phyloP scores from a whole-genome alignment of 2,888 invertebrate genomes.

The Brachyptera risi region DNA sequence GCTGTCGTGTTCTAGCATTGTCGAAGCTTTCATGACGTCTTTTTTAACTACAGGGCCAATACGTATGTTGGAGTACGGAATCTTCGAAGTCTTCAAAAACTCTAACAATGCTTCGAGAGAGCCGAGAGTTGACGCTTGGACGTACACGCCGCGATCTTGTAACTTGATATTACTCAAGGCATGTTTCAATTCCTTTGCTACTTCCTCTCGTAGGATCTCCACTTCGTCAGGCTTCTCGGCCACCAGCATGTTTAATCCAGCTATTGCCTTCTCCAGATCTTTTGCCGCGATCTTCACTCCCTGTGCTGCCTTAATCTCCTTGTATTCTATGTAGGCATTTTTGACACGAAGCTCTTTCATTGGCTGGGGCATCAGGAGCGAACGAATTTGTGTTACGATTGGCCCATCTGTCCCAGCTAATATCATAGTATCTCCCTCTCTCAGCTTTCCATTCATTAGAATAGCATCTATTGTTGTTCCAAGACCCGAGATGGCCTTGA shows the following conservation, averaged over 20 bases:
- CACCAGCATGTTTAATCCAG: constrained; percentile 86
- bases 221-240: constrained; percentile 93
- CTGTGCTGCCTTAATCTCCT: constrained; percentile 92
- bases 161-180: constrained; percentile 91
- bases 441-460: constrained; percentile 91
- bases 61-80: constrained; percentile 97
- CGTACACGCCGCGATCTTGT: constrained; percentile 91
- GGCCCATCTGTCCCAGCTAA: constrained; percentile 98
- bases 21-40: constrained; percentile 99
- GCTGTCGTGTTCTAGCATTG: constrained; percentile 97
- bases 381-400: constrained; percentile 94
- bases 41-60: constrained; percentile 99
- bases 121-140: constrained; percentile 99
- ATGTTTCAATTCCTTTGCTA: constrained; percentile 78
- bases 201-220: constrained; percentile 81
- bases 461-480: constrained; percentile 99
- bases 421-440: constrained; percentile 91
- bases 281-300: constrained; percentile 98
- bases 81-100: constrained; percentile 86
- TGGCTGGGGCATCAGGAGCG: constrained; percentile 96
- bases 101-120: constrained; percentile 95
- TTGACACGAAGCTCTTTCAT: constrained; percentile 96
- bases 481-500: constrained; percentile 93
- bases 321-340: constrained; percentile 91
- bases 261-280: constrained; percentile 96